Conservation (phyloP, 2,797 vertebrate species). For the Brotogeris chrysoptera region DNA sequence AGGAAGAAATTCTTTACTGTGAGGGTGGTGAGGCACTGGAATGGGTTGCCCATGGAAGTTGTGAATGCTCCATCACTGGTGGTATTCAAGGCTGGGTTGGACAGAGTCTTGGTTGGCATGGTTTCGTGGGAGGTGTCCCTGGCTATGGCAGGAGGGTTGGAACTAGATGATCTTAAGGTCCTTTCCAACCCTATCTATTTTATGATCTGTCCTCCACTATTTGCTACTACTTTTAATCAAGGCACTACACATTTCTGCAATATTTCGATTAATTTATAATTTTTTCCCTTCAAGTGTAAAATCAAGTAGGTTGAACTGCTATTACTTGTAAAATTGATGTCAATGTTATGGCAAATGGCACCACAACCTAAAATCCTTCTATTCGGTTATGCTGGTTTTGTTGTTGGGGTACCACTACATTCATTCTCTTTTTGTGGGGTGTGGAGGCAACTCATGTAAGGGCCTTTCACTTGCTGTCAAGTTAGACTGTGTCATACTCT, state of each 20-base stretch:
- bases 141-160: accelerated
- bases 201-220: background rate
- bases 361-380: background rate
- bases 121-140: too few relatives aligned
- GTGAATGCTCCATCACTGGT: too few relatives aligned
- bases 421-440: background rate
- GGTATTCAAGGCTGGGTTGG: too few relatives aligned
- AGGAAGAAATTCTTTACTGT: too few relatives aligned
- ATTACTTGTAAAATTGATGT: background rate
- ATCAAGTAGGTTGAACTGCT: background rate
- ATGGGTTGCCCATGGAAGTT: too few relatives aligned
- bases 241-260: background rate
- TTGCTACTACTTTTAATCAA: background rate
- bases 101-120: too few relatives aligned
- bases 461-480: background rate
- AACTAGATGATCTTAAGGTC: too few relatives aligned
- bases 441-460: background rate
- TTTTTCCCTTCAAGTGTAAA: background rate
- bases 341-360: background rate
- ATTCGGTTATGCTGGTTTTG: background rate
- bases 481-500: background rate
- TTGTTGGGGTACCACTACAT: accelerated
- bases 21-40: too few relatives aligned
- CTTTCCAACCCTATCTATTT: too few relatives aligned
- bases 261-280: accelerated